Conservation (phyloP, 2,113 vertebrate species). For the Acrocephalus kingi region DNA sequence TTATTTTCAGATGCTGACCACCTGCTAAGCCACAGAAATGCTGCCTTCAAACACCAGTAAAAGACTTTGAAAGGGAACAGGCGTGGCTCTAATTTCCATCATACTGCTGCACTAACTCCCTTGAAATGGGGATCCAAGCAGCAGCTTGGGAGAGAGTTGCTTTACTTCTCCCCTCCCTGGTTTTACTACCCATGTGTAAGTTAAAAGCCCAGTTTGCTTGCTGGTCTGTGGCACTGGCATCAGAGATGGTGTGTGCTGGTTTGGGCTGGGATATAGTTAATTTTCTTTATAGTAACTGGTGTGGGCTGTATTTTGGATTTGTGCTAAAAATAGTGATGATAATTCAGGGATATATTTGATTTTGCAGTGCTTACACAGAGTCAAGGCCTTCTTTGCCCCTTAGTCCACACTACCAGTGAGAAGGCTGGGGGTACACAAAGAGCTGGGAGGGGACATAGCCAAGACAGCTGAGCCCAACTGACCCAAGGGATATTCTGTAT, state of each 20-base stretch:
- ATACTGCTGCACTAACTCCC: rapidly evolving
- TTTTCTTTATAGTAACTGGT: neutral
- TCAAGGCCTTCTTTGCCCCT: neutral
- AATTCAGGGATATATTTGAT: neutral
- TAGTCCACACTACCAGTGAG: neutral
- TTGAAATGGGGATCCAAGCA: neutral
- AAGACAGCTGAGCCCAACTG: neutral
- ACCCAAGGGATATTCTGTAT: neutral
- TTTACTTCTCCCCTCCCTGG: neutral
- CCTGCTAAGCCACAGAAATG: slow-evolving; percentile 25
- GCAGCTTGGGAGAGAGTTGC: neutral
- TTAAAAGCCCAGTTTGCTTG: neutral
- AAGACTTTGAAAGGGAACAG: neutral
- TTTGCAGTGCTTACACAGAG: neutral
- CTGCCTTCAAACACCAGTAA: slow-evolving; percentile 5
- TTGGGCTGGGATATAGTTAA: neutral
- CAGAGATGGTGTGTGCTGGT: neutral
- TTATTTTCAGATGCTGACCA: slow-evolving; percentile 43
- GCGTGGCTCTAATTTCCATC: neutral
- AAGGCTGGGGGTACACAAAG: neutral
- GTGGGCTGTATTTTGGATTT: neutral
- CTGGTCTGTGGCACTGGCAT: neutral
- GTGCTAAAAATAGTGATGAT: neutral
- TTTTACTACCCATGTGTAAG: neutral
- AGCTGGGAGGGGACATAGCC: neutral